phyloP scores from a whole-genome alignment of 2,113 vertebrate species.

The Numida meleagris region DNA sequence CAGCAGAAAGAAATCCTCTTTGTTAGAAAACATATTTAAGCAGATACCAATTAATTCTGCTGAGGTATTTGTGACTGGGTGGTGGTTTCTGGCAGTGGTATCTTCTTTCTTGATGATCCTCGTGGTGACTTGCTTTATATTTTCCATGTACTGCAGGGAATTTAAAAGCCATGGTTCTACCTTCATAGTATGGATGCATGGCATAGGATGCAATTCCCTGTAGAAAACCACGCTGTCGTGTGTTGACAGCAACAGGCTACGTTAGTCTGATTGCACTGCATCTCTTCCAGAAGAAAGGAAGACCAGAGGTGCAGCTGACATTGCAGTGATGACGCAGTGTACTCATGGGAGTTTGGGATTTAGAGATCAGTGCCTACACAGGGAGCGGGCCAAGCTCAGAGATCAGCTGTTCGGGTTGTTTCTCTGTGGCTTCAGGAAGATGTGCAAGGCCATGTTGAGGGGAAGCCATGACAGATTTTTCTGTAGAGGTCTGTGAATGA shows the following conservation, averaged over 20 bases:
- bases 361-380: fast-evolving
- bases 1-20: neutral
- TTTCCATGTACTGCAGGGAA: neutral
- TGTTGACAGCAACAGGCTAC: fast-evolving
- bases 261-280: fast-evolving
- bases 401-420: neutral
- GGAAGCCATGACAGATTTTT: neutral
- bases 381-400: neutral
- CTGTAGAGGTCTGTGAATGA: neutral
- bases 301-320: fast-evolving
- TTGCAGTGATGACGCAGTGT: neutral
- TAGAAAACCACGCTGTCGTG: neutral
- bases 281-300: neutral
- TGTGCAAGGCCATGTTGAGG: neutral
- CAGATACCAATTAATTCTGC: neutral
- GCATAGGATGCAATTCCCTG: neutral
- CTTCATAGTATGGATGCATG: neutral
- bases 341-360: neutral
- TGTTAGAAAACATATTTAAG: neutral
- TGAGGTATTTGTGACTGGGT: neutral
- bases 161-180: neutral
- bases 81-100: neutral
- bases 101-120: neutral
- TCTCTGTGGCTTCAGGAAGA: neutral
- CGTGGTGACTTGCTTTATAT: neutral